A percentile compares a stretch with the other conserved stretches of the same genome.
Evolutionary conservation across 2,888 invertebrate genomes (phyloP).

Genomic region (Blera fallax): DNA sequence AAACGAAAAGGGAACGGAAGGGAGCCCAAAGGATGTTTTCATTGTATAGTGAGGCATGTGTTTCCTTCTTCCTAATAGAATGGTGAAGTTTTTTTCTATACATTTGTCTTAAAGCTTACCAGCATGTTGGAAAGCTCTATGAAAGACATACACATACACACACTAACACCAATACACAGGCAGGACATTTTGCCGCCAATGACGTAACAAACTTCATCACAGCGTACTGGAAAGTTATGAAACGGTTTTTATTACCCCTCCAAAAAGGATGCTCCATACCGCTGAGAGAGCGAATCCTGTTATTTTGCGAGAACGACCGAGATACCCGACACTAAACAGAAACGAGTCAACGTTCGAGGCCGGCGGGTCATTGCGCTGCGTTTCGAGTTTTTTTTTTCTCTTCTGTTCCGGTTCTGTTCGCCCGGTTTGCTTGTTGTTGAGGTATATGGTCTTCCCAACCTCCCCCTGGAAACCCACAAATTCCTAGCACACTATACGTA

Average conservation of each 20-base stretch:
- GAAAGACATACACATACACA: conserved; percentile 11
- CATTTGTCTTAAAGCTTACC: conserved; percentile 26
- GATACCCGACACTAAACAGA: conserved; percentile 67
- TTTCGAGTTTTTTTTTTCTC: conserved; percentile 59
- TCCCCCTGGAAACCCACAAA: conserved; percentile 7
- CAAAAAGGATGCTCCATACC: not conserved
- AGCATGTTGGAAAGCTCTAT: conserved; percentile 23
- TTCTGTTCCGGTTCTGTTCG: conserved; percentile 68
- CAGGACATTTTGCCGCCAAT: conserved; percentile 66
- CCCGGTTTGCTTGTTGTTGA: conserved; percentile 65
- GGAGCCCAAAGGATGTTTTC: conserved; percentile 29
- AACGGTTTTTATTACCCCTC: conserved; percentile 60
- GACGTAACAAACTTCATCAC: conserved; percentile 59
- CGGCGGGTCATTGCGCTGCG: conserved; percentile 75
- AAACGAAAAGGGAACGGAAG: conserved; percentile 25
- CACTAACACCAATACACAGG: not conserved
- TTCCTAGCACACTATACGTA: conserved; percentile 11
- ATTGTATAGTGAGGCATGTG: conserved; percentile 7
- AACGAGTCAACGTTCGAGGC: conserved; percentile 76
- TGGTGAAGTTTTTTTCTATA: not conserved
- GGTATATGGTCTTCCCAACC: conserved; percentile 19
- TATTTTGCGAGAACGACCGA: conserved; percentile 41
- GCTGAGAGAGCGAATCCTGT: conserved; percentile 34
- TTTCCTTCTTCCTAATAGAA: not conserved
- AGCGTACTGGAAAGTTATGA: conserved; percentile 65